These are phyloP conservation scores for Tetrax tetrax DNA, from an alignment of 2,113 vertebrate species.

Conservation along the genomic window DNA sequence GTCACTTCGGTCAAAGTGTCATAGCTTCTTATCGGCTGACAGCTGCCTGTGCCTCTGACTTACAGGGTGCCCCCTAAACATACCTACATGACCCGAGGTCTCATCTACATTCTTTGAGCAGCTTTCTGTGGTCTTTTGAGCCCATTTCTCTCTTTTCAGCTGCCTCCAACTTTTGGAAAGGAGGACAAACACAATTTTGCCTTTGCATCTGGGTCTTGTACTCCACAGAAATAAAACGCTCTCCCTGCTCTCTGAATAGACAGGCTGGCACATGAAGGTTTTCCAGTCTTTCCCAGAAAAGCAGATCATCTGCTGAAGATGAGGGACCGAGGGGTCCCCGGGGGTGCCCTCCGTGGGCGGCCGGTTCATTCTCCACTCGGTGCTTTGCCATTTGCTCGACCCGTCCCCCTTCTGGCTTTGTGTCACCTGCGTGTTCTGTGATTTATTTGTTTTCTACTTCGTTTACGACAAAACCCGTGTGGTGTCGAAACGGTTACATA, in stretches of 20 bases:
- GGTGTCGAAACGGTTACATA: neutral
- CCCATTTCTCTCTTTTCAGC: neutral
- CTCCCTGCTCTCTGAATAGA: rapidly evolving
- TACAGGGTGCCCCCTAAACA: rapidly evolving
- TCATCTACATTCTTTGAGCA: no score
- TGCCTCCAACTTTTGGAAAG: rapidly evolving
- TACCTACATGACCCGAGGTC: rapidly evolving
- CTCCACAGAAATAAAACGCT: rapidly evolving
- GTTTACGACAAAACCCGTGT: neutral
- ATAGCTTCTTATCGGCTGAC: rapidly evolving
- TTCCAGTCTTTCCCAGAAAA: rapidly evolving
- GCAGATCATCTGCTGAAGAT: rapidly evolving
- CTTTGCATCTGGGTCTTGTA: rapidly evolving
- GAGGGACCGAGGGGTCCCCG: no score
- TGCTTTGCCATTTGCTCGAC: no score
- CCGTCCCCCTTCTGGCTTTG: rapidly evolving
- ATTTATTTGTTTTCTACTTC: rapidly evolving
- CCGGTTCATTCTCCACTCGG: no score
- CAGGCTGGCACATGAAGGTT: rapidly evolving
- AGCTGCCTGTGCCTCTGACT: neutral
- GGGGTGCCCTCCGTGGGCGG: no score
- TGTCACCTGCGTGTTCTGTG: rapidly evolving
- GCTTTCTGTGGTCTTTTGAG: no score
- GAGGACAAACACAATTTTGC: rapidly evolving
- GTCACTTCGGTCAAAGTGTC: neutral